A percentile compares a stretch with the other conserved stretches of the same genome.
Evolutionary conservation across 2,797 vertebrate species (phyloP).

Genomic region (Pangasius mekongensis): DNA sequence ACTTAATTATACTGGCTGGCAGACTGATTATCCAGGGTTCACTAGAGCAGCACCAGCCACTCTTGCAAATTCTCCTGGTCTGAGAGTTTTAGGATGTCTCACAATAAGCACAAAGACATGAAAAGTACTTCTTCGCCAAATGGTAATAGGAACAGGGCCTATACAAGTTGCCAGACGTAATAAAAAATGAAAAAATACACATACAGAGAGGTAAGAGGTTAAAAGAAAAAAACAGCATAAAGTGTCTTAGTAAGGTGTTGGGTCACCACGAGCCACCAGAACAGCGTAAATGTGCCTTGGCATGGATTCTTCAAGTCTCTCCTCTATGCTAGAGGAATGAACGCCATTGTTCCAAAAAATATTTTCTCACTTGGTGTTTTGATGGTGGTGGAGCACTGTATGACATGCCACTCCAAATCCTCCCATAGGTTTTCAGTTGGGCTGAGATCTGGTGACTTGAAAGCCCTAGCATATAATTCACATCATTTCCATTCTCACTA

Average conservation of each 20-base stretch:
- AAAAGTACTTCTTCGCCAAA: background rate
- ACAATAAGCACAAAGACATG: constrained; percentile 3
- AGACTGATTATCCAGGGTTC: constrained; percentile 14
- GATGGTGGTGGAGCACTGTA: background rate
- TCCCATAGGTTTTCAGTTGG: background rate
- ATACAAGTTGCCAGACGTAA: background rate
- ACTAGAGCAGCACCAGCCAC: background rate
- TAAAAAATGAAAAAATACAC: background rate
- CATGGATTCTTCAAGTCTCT: background rate
- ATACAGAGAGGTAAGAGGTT: background rate
- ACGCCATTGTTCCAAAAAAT: background rate
- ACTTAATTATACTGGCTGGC: constrained; percentile 10
- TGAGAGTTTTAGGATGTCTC: background rate
- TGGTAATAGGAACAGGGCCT: background rate
- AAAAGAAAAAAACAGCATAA: background rate
- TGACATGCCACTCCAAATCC: background rate
- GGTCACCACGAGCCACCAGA: background rate
- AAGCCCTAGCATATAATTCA: background rate
- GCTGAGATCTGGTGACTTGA: background rate
- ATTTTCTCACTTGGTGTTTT: background rate
- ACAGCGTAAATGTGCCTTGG: background rate
- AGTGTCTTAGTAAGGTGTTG: background rate
- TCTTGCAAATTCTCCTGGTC: background rate
- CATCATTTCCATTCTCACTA: background rate
- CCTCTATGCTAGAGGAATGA: background rate